These are phyloP conservation scores for Galeopsomyia nigrocyanea DNA, from an alignment of 2,888 invertebrate species.

Conservation along the genomic window DNA sequence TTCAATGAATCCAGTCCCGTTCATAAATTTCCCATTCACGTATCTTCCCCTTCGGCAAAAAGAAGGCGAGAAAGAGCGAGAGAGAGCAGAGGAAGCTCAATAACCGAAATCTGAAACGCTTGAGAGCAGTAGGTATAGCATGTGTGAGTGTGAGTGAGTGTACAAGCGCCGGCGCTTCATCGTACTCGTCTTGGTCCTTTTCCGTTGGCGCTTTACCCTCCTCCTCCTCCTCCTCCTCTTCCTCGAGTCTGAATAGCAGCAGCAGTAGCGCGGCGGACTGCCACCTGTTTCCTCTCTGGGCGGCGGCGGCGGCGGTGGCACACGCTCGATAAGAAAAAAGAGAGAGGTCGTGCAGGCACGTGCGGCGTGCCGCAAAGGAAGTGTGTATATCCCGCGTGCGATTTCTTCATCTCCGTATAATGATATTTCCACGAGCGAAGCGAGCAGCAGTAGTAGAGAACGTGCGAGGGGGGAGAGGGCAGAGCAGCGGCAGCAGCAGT, in stretches of 20 bases:
- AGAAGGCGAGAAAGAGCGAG: too few relatives aligned
- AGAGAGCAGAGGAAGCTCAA: too few relatives aligned
- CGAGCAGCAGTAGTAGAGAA: slow-evolving; percentile 37
- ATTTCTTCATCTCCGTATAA: slow-evolving; percentile 57
- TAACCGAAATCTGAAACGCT: too few relatives aligned
- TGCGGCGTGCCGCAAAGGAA: slow-evolving; percentile 15
- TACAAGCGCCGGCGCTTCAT: slow-evolving; percentile 17
- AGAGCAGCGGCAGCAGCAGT: slow-evolving; percentile 46
- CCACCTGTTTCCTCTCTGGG: slow-evolving; percentile 43
- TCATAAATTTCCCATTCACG: too few relatives aligned
- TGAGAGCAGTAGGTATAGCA: too few relatives aligned
- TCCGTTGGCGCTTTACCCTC: slow-evolving; percentile 35
- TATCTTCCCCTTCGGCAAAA: too few relatives aligned
- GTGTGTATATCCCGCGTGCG: slow-evolving; percentile 2
- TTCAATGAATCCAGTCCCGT: too few relatives aligned
- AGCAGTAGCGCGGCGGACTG: slow-evolving; percentile 18
- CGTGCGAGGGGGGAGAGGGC: neutral
- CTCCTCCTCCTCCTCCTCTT: slow-evolving; percentile 13
- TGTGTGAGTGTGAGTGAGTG: too few relatives aligned
- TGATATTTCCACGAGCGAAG: slow-evolving; percentile 64
- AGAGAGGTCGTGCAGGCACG: neutral
- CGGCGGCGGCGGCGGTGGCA: slow-evolving; percentile 7
- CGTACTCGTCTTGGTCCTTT: slow-evolving; percentile 35
- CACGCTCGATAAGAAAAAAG: slow-evolving; percentile 41
- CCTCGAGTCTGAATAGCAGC: slow-evolving; percentile 5